Evolutionary conservation across 2,797 vertebrate species (phyloP), one percentile per base, ranked within the genome.

Genomic region (Etheostoma perlongum): DNA sequence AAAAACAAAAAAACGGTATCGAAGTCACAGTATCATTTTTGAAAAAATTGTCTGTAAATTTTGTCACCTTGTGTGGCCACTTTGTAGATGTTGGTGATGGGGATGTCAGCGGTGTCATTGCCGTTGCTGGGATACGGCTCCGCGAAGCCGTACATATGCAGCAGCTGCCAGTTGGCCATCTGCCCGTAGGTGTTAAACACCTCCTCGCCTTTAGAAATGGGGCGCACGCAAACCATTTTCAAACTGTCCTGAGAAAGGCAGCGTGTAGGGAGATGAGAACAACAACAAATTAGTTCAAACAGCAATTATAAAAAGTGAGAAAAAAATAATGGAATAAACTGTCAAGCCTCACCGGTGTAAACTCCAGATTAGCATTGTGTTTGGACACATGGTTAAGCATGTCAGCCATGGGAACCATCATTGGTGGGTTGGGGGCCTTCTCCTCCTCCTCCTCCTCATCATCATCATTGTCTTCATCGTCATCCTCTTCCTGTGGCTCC

Each of bases 381-480:
- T 94, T 95, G 75, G 97, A 96, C 79, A 97, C 86, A 0, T 99
- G 98, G 88, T 99, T 99, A 62, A 99, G 84, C 91, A 99, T 96
- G 91, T 99, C 98, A 1, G 98, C 98, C 90, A 98, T 96, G 2
- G 98, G 98, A 60, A 99, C 98, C 98, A 99, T 99, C 97, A 98
- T 91, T 0, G 97, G 98, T 30, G 96, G 95, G 52, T 94, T 96
- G 18, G 95, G 92, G 2, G 93, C 86, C 79, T 94, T 92, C 40
- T 96, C 95, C 6, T 95, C 95, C 0, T 95, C 95, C 0, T 96
- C 96, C 0, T 97, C 96, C 0, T 92, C 93, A 0, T 94, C 90
- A 0, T 97, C 91, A 0, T 89, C 83, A 5, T 55, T 27, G 0
- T 53, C 48, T 0, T 90, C 88, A 0, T 92, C 96, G 0, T 76